Conservation (phyloP, 2,888 invertebrate species). For the Aleiodes alternator region DNA sequence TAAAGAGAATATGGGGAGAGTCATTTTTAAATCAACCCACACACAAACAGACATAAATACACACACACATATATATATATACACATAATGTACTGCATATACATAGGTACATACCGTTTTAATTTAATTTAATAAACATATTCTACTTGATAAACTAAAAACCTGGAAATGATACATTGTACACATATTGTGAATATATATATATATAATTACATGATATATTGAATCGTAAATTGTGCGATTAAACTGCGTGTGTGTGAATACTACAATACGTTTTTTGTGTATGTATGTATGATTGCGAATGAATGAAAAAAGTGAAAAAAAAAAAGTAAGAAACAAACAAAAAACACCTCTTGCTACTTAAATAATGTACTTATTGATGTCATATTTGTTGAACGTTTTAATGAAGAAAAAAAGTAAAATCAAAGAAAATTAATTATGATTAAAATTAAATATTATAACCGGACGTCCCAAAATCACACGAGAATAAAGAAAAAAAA, state of each 20-base stretch:
- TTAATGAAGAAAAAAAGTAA: background rate
- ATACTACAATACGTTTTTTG: background rate
- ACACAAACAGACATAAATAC: constrained; percentile 30
- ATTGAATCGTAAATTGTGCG: constrained; percentile 50
- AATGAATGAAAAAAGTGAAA: constrained; percentile 24
- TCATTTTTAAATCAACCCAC: constrained; percentile 54
- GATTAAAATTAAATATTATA: constrained; percentile 20
- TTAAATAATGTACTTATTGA: constrained; percentile 28
- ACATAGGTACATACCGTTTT: constrained; percentile 61
- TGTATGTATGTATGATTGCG: constrained; percentile 17
- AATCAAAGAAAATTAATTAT: background rate
- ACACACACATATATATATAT: no score
- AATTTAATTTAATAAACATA: constrained; percentile 65
- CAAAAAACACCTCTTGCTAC: constrained; percentile 40
- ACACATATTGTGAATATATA: constrained; percentile 57
- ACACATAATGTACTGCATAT: constrained; percentile 61
- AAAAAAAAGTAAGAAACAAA: constrained; percentile 33
- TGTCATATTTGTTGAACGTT: constrained; percentile 37
- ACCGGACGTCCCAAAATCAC: constrained; percentile 35
- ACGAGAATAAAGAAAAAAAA: background rate
- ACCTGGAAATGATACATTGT: constrained; percentile 52
- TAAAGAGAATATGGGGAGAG: constrained; percentile 24
- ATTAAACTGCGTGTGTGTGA: constrained; percentile 36
- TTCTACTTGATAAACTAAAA: constrained; percentile 49
- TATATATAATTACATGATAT: constrained; percentile 55